phyloP scores from a whole-genome alignment of 37 sponge, comb jelly and placozoan genomes.

The Theonella swinhoei region DNA sequence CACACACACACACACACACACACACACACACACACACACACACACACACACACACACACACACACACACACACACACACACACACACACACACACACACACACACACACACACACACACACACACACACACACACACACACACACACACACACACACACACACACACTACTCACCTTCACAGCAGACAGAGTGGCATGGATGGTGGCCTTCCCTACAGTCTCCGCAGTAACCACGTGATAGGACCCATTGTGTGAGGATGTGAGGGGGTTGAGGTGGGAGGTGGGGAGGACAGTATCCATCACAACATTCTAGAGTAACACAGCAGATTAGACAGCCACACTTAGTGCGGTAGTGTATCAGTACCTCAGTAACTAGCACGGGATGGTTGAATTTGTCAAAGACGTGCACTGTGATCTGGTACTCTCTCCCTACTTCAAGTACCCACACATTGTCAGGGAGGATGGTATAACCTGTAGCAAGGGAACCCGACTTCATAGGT shows the following conservation, averaged over 20 bases:
- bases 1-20: constrained; percentile 15
- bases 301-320: constrained; percentile 43
- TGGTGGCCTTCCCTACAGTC: constrained; percentile 38
- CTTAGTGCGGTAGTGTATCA: background rate
- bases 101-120: constrained; percentile 41
- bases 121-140: constrained; percentile 38
- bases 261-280: constrained; percentile 12
- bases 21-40: constrained; percentile 38
- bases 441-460: constrained; percentile 75
- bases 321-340: background rate
- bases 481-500: too few species aligned
- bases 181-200: constrained; percentile 37
- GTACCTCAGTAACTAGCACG: constrained; percentile 63
- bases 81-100: too few species aligned
- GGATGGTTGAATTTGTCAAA: constrained; percentile 71
- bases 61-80: too few species aligned
- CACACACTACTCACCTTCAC: constrained; percentile 46
- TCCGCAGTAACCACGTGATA: constrained; percentile 67
- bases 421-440: constrained; percentile 68
- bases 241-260: constrained; percentile 64
- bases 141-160: constrained; percentile 3
- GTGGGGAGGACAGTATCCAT: constrained; percentile 27
- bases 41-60: constrained; percentile 7
- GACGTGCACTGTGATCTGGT: constrained; percentile 77
- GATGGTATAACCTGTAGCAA: constrained; percentile 53